phyloP scores from a whole-genome alignment of 1,140 invertebrate species.

The Reticulitermes speratus region DNA sequence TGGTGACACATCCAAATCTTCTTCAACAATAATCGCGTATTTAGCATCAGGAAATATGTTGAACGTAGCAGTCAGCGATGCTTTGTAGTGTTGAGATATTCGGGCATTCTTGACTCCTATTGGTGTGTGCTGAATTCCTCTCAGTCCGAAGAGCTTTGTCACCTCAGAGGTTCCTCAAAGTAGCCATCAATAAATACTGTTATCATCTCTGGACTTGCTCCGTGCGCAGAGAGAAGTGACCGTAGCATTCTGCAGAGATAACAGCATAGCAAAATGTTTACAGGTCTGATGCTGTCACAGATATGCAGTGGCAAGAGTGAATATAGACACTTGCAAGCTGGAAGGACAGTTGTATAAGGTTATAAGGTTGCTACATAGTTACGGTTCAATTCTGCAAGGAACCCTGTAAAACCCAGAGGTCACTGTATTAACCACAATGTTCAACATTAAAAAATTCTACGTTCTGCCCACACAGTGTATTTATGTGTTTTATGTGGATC shows the following conservation, averaged over 20 bases:
- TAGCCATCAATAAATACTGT: slow-evolving; percentile 70
- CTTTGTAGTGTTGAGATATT: slow-evolving; percentile 68
- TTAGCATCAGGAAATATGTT: slow-evolving; percentile 60
- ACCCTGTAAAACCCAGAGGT: no score
- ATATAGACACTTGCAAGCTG: no score
- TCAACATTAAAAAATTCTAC: no score
- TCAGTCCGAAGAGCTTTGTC: slow-evolving; percentile 60
- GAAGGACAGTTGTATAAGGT: no score
- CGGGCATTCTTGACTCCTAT: slow-evolving; percentile 56
- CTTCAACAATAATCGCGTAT: slow-evolving; percentile 64
- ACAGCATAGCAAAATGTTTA: neutral
- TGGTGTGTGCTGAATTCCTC: slow-evolving; percentile 57
- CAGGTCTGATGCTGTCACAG: no score
- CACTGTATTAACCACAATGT: no score
- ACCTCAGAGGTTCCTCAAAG: slow-evolving; percentile 66
- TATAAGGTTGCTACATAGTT: no score
- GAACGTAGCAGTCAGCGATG: slow-evolving; percentile 65
- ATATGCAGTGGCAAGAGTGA: no score
- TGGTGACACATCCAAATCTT: slow-evolving; percentile 65
- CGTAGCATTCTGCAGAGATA: slow-evolving; percentile 53
- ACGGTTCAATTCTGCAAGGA: no score
- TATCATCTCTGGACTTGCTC: slow-evolving; percentile 60
- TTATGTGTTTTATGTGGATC: no score
- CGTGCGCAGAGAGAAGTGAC: slow-evolving; percentile 58
- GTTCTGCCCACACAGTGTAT: no score